Conservation (phyloP, 2,113 vertebrate species). For the Aphyosemion australe region DNA sequence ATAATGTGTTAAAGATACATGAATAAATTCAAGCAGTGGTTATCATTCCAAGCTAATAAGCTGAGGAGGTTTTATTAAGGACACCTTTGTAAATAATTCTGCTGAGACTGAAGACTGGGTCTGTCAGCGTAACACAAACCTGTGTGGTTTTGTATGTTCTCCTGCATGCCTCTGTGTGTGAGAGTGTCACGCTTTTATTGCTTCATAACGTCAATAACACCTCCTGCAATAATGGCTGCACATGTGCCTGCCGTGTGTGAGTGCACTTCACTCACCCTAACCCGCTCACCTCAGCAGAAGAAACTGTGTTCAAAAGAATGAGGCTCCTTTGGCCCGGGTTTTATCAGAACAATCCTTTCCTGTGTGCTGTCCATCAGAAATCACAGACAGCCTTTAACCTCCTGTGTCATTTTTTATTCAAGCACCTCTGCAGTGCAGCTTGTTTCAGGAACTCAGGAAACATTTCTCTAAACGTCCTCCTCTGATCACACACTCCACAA, state of each 20-base stretch:
- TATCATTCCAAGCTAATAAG: slow-evolving; percentile 34
- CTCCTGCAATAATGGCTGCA: slow-evolving; percentile 46
- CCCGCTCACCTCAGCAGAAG: slow-evolving; percentile 48
- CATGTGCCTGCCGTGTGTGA: slow-evolving; percentile 38
- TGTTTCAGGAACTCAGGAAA: slow-evolving; percentile 60
- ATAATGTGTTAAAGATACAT: slow-evolving; percentile 29
- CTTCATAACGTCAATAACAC: slow-evolving; percentile 45
- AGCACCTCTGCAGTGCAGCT: slow-evolving; percentile 26
- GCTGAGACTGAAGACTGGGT: neutral
- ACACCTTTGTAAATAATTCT: slow-evolving; percentile 18
- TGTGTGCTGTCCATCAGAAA: slow-evolving; percentile 47
- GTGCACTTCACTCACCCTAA: slow-evolving; percentile 39
- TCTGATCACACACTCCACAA: slow-evolving; percentile 67
- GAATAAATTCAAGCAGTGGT: slow-evolving; percentile 32
- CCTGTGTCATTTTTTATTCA: slow-evolving; percentile 9
- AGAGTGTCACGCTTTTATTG: slow-evolving; percentile 30
- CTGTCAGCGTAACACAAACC: slow-evolving; percentile 3
- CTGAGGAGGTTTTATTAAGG: slow-evolving; percentile 27
- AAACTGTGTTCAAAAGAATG: slow-evolving; percentile 24
- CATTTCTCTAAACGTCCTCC: slow-evolving; percentile 60
- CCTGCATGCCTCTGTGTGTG: slow-evolving; percentile 15
- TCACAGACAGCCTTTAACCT: slow-evolving; percentile 47
- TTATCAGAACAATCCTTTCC: slow-evolving; percentile 52
- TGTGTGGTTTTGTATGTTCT: slow-evolving; percentile 13
- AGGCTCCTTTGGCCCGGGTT: slow-evolving; percentile 33